Percentiles rank a stretch among this genome's conserved stretches.
These are phyloP conservation scores for Aeoliscus strigatus DNA, from an alignment of 2,797 vertebrate species.

Conservation along the genomic window DNA sequence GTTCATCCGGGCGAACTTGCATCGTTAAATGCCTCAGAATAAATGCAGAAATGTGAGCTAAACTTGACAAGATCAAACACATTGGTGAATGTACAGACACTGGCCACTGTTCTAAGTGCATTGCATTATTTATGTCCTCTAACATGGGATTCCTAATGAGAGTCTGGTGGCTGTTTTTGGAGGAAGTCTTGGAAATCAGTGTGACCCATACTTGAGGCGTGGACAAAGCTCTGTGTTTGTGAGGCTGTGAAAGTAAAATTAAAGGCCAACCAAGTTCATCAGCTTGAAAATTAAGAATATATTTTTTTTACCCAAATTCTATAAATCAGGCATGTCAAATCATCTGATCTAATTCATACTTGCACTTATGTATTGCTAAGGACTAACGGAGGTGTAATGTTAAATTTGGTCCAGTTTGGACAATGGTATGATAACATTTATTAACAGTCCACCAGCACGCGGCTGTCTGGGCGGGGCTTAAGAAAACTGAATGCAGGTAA, in stretches of 20 bases:
- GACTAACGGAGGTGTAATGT: too few species aligned
- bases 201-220: slow-evolving; percentile 60
- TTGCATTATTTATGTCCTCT: slow-evolving; percentile 81
- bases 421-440: too few species aligned
- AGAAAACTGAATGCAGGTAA: too few species aligned
- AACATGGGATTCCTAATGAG: slow-evolving; percentile 78
- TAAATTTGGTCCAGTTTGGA: too few species aligned
- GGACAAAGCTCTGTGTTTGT: slow-evolving; percentile 47
- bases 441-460: too few species aligned
- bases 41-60: slow-evolving; percentile 75
- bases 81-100: slow-evolving; percentile 73
- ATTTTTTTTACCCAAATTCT: slow-evolving; percentile 31
- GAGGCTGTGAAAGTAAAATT: slow-evolving; percentile 40
- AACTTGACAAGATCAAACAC: slow-evolving; percentile 81
- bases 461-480: too few species aligned
- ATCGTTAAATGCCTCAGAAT: slow-evolving; percentile 73
- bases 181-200: slow-evolving; percentile 59
- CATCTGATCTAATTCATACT: too few species aligned
- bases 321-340: slow-evolving; percentile 27
- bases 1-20: slow-evolving; percentile 69
- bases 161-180: slow-evolving; percentile 76
- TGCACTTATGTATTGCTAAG: too few species aligned
- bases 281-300: slow-evolving; percentile 21
- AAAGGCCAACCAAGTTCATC: slow-evolving; percentile 41
- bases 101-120: slow-evolving; percentile 76